Base-by-base conservation (phyloP, 1,140 invertebrate genomes). In the Drosophila setifemur region DNA sequence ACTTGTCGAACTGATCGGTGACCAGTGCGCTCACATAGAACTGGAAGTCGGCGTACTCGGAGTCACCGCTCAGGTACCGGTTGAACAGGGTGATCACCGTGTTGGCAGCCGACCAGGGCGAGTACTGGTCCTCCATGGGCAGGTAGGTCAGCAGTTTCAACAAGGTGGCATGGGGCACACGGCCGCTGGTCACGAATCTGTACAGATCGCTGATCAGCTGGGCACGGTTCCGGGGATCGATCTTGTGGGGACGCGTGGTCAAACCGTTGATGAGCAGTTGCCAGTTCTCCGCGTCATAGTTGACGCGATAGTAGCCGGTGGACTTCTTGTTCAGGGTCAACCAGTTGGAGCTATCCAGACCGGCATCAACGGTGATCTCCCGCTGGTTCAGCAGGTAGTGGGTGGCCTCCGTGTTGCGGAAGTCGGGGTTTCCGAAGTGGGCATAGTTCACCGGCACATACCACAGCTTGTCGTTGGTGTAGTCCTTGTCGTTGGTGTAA, bases 171-270 rank as follows among this genome's bases (percentile, higher is more conserved):
- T 92, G 92, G 12, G 82, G 64, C 31, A 95, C 73, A 8, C 92
- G 89, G 16, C 91, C 92, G 42, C 92, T 93, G 52, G 92, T 91
- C 1, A 93, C 93, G 26, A 96, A 91, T 58, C 93, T 93, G 53
- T 95, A 94, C 7, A 94, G 91, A 82, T 97, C 96, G 71, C 96
- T 94, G 3, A 97, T 90, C 1, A 97, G 90, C 88, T 96, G 95
- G 1, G 94, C 95, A 50, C 95, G 91, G 91, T 96, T 97, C 0
- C 93, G 89, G 18, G 92, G 90, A 72, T 95, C 92, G 45, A 97
- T 95, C 39, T 89, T 90, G 1, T 85, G 85, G 6, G 92, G 58
- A 1, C 88, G 67, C 14, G 74, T 68, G 26, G 90, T 91, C 9
- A 94, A 71, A 7, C 91, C 91, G 9, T 74, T 48, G 4, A 78